phyloP scores from a whole-genome alignment of 2,888 invertebrate species.

The Noctuana brunneofusca region DNA sequence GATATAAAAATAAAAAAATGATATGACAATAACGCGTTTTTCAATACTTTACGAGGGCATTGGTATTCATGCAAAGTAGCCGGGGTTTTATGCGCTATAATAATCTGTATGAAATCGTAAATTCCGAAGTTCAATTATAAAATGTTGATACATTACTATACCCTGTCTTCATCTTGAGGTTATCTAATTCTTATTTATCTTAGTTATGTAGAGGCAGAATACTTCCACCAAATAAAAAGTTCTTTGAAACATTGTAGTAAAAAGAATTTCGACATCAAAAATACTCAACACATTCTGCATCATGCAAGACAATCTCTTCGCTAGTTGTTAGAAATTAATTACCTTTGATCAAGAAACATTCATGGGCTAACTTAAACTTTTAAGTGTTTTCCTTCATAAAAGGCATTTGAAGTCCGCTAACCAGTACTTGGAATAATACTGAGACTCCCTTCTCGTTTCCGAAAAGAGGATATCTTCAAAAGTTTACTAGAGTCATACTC shows the following conservation, averaged over 20 bases:
- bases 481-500: too few species aligned
- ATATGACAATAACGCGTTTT: background rate
- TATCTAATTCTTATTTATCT: too few species aligned
- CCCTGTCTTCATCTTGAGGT: background rate
- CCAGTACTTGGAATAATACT: background rate
- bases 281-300: too few species aligned
- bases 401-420: background rate
- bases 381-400: background rate
- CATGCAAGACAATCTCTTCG: background rate
- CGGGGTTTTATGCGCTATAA: background rate
- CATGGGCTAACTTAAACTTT: background rate
- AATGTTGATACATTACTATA: background rate
- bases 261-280: too few species aligned
- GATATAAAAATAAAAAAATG: conserved; percentile 6
- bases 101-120: background rate
- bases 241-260: too few species aligned
- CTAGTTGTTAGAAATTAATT: background rate
- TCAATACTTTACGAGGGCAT: background rate
- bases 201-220: too few species aligned
- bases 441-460: too few species aligned
- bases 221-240: too few species aligned
- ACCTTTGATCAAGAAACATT: background rate
- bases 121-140: background rate
- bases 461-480: too few species aligned
- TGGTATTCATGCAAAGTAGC: conserved; percentile 6